Conservation (phyloP, 2,797 vertebrate genomes). For the Gallinago solitaria region DNA sequence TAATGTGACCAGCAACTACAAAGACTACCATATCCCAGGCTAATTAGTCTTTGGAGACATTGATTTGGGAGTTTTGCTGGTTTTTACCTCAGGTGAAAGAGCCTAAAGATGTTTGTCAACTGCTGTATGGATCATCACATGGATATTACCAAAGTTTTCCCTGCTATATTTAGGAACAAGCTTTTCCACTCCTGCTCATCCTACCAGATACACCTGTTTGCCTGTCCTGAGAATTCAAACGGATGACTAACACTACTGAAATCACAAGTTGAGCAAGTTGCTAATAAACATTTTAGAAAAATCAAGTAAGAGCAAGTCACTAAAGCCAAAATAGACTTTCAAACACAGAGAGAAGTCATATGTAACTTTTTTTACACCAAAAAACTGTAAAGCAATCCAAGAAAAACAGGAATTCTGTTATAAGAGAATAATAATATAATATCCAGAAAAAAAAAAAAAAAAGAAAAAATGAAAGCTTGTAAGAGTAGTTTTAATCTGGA, state of each 20-base stretch:
- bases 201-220: slow-evolving; percentile 67
- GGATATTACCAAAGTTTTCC: background rate
- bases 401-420: background rate
- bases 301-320: slow-evolving; percentile 58
- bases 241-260: slow-evolving; percentile 55
- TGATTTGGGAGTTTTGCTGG: background rate
- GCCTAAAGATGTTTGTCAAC: background rate
- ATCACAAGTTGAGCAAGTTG: slow-evolving; percentile 58
- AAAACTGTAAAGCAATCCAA: background rate
- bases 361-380: background rate
- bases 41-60: background rate
- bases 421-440: no score
- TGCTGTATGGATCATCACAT: background rate
- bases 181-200: slow-evolving; percentile 59
- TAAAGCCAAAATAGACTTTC: background rate
- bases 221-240: slow-evolving; percentile 24
- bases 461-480: background rate
- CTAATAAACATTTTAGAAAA: slow-evolving; percentile 58
- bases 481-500: background rate
- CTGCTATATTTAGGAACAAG: slow-evolving; percentile 27
- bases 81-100: slow-evolving; percentile 5
- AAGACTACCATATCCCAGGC: background rate
- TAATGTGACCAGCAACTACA: background rate
- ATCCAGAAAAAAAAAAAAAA: background rate
- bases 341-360: background rate